Evolutionary conservation across 2,888 invertebrate genomes (phyloP).

Genomic region (Drosophila phalerata): DNA sequence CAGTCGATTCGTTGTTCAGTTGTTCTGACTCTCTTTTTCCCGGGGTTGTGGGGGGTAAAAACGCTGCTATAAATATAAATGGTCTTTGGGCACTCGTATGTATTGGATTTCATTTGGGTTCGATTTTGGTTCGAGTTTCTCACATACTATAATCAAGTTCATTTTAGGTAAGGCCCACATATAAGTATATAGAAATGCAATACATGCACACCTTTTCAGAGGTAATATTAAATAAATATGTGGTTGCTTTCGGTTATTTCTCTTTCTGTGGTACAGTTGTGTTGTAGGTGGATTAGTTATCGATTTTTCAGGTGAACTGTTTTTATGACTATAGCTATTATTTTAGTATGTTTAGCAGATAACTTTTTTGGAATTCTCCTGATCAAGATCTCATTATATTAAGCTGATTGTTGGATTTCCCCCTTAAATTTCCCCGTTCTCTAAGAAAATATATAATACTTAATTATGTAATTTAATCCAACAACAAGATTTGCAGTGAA

Average conservation of each 20-base stretch:
- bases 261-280: constrained; percentile 42
- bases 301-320: background rate
- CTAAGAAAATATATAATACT: background rate
- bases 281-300: constrained; percentile 2
- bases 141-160: constrained; percentile 14
- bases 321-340: background rate
- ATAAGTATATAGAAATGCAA: constrained; percentile 17
- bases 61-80: constrained; percentile 69
- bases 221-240: constrained; percentile 37
- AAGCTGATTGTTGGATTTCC: background rate
- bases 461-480: constrained; percentile 2
- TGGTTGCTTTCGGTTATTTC: background rate
- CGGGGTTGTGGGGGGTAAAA: constrained; percentile 34
- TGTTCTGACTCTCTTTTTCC: constrained; percentile 46
- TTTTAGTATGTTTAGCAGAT: background rate
- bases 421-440: background rate
- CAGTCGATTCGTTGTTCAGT: constrained; percentile 31
- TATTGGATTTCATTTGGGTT: constrained; percentile 70
- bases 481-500: background rate
- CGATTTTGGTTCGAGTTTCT: constrained; percentile 57
- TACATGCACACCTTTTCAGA: constrained; percentile 17
- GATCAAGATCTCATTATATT: background rate
- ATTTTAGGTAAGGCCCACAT: constrained; percentile 43
- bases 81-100: constrained; percentile 59
- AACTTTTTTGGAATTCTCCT: background rate